These are phyloP conservation scores for Sanderia malayensis DNA, from an alignment of 30 jellyfish, hydroid and myxozoan species.

Conservation along the genomic window DNA sequence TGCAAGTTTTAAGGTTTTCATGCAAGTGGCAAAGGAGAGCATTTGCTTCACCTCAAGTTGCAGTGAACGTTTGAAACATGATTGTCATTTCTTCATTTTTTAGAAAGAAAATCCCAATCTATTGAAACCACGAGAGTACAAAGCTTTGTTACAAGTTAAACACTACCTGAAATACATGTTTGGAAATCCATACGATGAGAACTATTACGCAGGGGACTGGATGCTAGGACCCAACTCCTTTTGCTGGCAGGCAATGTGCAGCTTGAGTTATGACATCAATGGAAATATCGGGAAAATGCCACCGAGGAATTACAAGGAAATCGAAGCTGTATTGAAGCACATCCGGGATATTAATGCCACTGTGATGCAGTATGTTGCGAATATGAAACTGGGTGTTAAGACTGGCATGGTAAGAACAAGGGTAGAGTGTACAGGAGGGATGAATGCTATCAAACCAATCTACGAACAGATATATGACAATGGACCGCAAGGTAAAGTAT, in stretches of 20 bases:
- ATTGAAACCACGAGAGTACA: constrained; percentile 87
- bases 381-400: constrained; percentile 77
- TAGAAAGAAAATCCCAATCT: constrained; percentile 69
- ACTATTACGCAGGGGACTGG: constrained; percentile 87
- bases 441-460: constrained; percentile 62
- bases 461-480: constrained; percentile 53
- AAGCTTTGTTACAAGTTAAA: constrained; percentile 67
- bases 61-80: too few species aligned
- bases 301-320: constrained; percentile 64
- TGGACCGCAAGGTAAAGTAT: constrained; percentile 86
- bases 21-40: too few species aligned
- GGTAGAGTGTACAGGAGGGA: constrained; percentile 80
- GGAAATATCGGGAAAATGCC: constrained; percentile 60
- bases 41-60: too few species aligned
- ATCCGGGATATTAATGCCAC: constrained; percentile 60
- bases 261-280: constrained; percentile 57
- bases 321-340: constrained; percentile 58
- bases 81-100: not conserved
- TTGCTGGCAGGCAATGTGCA: constrained; percentile 89
- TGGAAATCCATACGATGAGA: constrained; percentile 70
- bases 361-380: constrained; percentile 53
- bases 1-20: too few species aligned
- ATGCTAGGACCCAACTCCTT: constrained; percentile 86
- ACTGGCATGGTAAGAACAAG: constrained; percentile 90
- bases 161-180: constrained; percentile 80